These are phyloP conservation scores for Parauchenoglanis ngamensis DNA, from an alignment of 2,797 vertebrate genomes.

Conservation along the genomic window DNA sequence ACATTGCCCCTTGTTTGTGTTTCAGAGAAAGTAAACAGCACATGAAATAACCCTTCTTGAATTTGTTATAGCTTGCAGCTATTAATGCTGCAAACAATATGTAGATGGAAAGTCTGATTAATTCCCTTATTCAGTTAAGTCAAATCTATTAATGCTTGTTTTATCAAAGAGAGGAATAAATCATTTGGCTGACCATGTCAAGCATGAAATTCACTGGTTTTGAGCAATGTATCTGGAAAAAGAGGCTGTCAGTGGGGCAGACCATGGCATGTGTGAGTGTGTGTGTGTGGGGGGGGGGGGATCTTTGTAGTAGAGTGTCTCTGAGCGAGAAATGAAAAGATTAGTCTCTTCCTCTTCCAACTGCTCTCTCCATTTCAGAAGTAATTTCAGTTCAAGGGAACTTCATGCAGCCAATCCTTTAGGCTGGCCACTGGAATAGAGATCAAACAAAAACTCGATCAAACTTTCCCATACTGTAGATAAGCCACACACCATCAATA, in stretches of 20 bases:
- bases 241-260: neutral
- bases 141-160: neutral
- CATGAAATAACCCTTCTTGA: neutral
- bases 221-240: neutral
- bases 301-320: neutral
- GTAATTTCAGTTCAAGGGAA: constrained; percentile 27
- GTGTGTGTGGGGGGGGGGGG: neutral
- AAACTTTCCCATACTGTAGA: neutral
- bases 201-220: neutral
- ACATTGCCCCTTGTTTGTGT: neutral
- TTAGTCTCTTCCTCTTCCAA: constrained; percentile 1
- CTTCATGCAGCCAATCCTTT: neutral
- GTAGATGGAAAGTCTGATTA: neutral
- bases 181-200: neutral
- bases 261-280: neutral
- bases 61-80: neutral
- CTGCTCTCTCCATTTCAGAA: constrained; percentile 15
- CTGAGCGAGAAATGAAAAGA: constrained; percentile 5
- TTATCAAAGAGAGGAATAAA: neutral
- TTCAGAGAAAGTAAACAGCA: neutral
- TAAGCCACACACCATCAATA: neutral
- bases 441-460: neutral
- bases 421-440: constrained; percentile 1
- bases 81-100: neutral
- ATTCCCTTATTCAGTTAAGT: constrained; percentile 1